Evolutionary conservation across 2,113 vertebrate genomes (phyloP), one percentile per base, ranked within the genome.

Genomic region (Sylvietta virens): DNA sequence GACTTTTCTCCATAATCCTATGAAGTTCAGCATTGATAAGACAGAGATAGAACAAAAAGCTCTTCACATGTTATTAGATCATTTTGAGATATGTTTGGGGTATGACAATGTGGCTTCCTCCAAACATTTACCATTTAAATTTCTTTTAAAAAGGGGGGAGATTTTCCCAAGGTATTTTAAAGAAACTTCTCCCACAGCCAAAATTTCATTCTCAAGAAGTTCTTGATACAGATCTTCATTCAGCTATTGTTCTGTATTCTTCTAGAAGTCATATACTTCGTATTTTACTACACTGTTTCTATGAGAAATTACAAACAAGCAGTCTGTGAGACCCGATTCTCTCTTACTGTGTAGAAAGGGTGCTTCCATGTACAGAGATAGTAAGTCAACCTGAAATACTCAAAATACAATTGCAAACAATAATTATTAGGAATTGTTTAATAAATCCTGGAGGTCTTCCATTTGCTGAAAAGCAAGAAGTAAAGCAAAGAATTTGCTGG

Each of bases 121-220:
- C 24, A 74, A 87, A 47, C 4, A 64, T 56, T 66, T 47, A 44
- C 15, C 13, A 47, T 42, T 82, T 28, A 45, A 35, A 64, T 44
- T 82, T 60, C 28, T 79, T 44, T 4, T 40, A 5, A 48, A 92
- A 10, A 5, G 9, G 5, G 2, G 0, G 1, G 0, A n/a, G 5
- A 33, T 42, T 60, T 79, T 61, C 33, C 13, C 28, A 50, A 53
- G 2, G 17, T 56, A 27, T 65, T 66, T 71, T 47, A 79, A 56
- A 73, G 14, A 65, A 85, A 27, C 10, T 40, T 84, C 51, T 62
- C 30, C 13, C 15, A 37, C n/a, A 35, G 48, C 7, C 37, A 71
- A 70, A 81, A 56, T 53, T 54, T 76, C 56, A 30, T 42, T 53
- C 72, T 84, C 11, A 14, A 23, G 14, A 92, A 78, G 40, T 71